A percentile compares a stretch with the other conserved stretches of the same genome.
These are phyloP conservation scores for Dinocampus coccinellae DNA, from an alignment of 2,888 invertebrate species.

Conservation along the genomic window DNA sequence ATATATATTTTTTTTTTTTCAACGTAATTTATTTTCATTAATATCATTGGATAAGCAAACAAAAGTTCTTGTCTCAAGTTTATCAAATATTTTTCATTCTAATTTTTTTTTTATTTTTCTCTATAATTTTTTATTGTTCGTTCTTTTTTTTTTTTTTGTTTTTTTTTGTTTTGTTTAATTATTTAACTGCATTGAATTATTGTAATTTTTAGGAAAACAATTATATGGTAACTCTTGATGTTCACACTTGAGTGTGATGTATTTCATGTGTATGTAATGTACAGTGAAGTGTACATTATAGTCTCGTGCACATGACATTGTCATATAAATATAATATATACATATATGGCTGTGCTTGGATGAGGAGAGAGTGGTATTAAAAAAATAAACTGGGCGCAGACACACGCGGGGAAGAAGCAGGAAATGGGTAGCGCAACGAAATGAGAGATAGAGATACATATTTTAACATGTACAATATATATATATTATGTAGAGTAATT, in stretches of 20 bases:
- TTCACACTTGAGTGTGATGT: not conserved
- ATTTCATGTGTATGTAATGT: conserved; percentile 24
- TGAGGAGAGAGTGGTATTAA: not conserved
- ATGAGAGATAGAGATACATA: conserved; percentile 19
- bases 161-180: too few species aligned
- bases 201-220: too few species aligned
- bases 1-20: too few species aligned
- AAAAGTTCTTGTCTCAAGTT: too few species aligned
- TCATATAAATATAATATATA: not conserved
- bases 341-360: conserved; percentile 36
- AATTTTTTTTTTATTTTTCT: too few species aligned
- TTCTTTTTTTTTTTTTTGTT: too few species aligned
- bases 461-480: conserved; percentile 3
- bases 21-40: too few species aligned
- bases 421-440: not conserved
- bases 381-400: not conserved
- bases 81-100: too few species aligned
- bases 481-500: too few species aligned
- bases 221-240: not conserved
- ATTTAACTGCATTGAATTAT: too few species aligned
- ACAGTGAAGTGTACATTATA: conserved; percentile 33
- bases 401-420: conserved; percentile 18
- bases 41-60: too few species aligned
- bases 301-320: conserved; percentile 29
- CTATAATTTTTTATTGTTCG: too few species aligned